phyloP scores from a whole-genome alignment of 2,888 invertebrate species.

The Sphinx pinastri region DNA sequence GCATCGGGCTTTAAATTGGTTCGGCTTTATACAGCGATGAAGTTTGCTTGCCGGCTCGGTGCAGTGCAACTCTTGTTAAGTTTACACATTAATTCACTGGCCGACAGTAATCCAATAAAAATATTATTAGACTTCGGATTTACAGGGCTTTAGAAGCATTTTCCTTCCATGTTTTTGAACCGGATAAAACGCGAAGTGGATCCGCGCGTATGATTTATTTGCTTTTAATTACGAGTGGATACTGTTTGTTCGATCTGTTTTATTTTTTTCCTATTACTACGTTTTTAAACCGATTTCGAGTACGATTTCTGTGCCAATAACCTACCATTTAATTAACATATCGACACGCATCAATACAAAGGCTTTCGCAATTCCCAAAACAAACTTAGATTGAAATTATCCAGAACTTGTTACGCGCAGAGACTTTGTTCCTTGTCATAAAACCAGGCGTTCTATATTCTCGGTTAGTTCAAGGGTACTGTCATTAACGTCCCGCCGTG shows the following conservation, averaged over 20 bases:
- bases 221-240: not conserved
- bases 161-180: conserved; percentile 1
- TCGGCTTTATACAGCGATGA: conserved; percentile 24
- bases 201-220: conserved; percentile 2
- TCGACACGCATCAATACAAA: not conserved
- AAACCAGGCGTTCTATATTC: conserved; percentile 23
- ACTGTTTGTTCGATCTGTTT: not conserved
- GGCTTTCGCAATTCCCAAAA: not conserved
- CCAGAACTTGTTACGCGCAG: not conserved
- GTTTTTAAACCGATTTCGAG: not conserved
- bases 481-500: conserved; percentile 41
- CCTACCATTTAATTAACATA: not conserved
- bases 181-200: not conserved
- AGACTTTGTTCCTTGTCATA: conserved; percentile 18
- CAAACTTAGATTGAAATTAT: conserved; percentile 13
- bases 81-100: conserved; percentile 32
- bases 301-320: not conserved
- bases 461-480: conserved; percentile 30
- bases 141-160: not conserved
- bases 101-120: conserved; percentile 36
- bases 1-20: conserved; percentile 24
- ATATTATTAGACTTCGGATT: conserved; percentile 35
- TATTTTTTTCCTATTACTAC: not conserved
- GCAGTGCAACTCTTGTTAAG: conserved; percentile 30
- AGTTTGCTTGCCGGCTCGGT: conserved; percentile 22